Percentiles rank a stretch among this genome's conserved stretches.
Conservation (phyloP, 2,113 vertebrate genomes). For the Alces alces region DNA sequence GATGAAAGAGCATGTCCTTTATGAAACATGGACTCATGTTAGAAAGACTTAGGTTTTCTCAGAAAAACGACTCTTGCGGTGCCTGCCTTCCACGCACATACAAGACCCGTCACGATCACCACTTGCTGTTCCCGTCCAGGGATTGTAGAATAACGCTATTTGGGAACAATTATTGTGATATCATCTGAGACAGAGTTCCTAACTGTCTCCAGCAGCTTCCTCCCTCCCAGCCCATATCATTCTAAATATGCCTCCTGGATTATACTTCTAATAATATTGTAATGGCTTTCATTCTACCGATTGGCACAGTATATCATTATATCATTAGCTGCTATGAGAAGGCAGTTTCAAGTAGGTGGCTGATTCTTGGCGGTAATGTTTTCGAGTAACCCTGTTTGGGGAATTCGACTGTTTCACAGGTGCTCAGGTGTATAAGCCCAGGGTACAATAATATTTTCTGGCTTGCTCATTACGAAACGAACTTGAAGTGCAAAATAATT, state of each 20-base stretch:
- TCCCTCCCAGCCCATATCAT: constrained; percentile 43
- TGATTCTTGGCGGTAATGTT: constrained; percentile 38
- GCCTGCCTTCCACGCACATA: not conserved
- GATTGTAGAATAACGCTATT: constrained; percentile 17
- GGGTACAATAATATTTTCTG: constrained; percentile 46
- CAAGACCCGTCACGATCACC: not conserved
- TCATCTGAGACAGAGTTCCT: constrained; percentile 20
- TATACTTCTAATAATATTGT: constrained; percentile 50
- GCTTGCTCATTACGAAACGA: constrained; percentile 23
- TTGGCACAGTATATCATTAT: constrained; percentile 62
- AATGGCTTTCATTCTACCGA: constrained; percentile 57
- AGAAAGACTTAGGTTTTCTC: constrained; percentile 18
- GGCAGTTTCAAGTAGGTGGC: constrained; percentile 17
- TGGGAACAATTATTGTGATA: constrained; percentile 40
- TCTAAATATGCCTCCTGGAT: constrained; percentile 59
- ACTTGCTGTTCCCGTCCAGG: constrained; percentile 1
- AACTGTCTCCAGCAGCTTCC: not conserved
- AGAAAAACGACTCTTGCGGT: not conserved
- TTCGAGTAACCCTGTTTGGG: constrained; percentile 49
- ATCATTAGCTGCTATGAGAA: constrained; percentile 69
- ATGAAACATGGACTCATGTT: not conserved
- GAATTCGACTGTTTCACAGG: constrained; percentile 44
- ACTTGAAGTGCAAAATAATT: constrained; percentile 52
- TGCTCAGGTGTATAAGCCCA: constrained; percentile 55
- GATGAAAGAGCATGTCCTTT: constrained; percentile 21